Evolutionary conservation across 1,140 invertebrate genomes (phyloP), one percentile per base, ranked within the genome.

Genomic region (Arion vulgaris): DNA sequence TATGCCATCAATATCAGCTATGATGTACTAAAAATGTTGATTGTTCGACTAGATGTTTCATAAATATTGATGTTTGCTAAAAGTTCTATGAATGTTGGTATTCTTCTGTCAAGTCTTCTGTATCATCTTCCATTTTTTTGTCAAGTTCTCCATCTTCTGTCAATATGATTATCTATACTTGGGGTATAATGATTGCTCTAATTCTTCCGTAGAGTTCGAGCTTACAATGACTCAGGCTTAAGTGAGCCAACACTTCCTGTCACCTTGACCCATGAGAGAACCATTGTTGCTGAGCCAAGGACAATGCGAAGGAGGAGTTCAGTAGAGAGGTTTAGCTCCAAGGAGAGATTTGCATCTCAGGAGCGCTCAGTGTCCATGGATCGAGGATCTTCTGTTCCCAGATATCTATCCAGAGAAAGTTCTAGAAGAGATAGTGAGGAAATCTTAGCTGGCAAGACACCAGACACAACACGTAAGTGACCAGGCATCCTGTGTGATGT

Each of bases 141-240:
- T n/a, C n/a, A n/a, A n/a, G n/a, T n/a, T n/a, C n/a, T n/a, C n/a
- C n/a, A n/a, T n/a, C n/a, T n/a, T n/a, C n/a, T n/a, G n/a, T n/a
- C n/a, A n/a, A n/a, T n/a, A n/a, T n/a, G n/a, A n/a, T n/a, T n/a
- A n/a, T n/a, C n/a, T n/a, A n/a, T n/a, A n/a, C n/a, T n/a, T n/a
- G n/a, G n/a, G 41, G 15, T 7, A 45, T 45, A 45, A 45, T 45
- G 41, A 45, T 45, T 45, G 5, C 15, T 45, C 15, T 15, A 5
- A 45, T 7, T 45, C 15, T 45, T 45, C 41, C 41, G 99, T 94
- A 94, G 98, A 78, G 94, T 99, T 0, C 94, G 97, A 71, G 98
- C 98, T 45, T 98, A 98, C 91, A 99, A 99, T 93, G 97, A 99
- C 32, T 88, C 83, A 75, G 91, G 91, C 26, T 81, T 86, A 17